A percentile compares a stretch with the other conserved stretches of the same genome.
Conservation (phyloP, 1,140 invertebrate species). For the Leucophenga varia region DNA sequence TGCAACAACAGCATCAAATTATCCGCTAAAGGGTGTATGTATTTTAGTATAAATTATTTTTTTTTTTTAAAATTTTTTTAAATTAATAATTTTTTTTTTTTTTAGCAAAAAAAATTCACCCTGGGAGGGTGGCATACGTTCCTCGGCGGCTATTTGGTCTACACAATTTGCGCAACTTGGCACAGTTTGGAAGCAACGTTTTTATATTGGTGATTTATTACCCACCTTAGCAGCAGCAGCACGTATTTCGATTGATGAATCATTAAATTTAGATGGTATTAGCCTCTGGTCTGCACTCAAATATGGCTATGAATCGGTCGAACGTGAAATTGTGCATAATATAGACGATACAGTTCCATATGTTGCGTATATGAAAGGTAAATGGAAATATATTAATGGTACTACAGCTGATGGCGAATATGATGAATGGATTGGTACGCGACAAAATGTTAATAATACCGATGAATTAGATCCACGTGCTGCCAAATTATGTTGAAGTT, state of each 20-base stretch:
- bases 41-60: slow-evolving; percentile 10
- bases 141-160: slow-evolving; percentile 78
- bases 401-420: slow-evolving; percentile 53
- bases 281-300: slow-evolving; percentile 69
- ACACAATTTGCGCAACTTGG: slow-evolving; percentile 61
- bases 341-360: slow-evolving; percentile 71
- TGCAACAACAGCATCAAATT: slow-evolving; percentile 81
- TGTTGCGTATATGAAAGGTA: slow-evolving; percentile 64
- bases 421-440: slow-evolving; percentile 59
- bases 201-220: slow-evolving; percentile 84
- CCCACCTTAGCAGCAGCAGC: slow-evolving; percentile 74
- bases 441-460: slow-evolving; percentile 10
- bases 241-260: slow-evolving; percentile 52
- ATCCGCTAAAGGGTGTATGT: slow-evolving; percentile 77
- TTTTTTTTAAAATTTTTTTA: background rate
- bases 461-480: slow-evolving; percentile 26
- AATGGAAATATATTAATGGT: slow-evolving; percentile 76
- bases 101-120: slow-evolving; percentile 72
- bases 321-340: slow-evolving; percentile 68
- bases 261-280: slow-evolving; percentile 67
- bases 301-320: slow-evolving; percentile 52
- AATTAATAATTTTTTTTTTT: background rate
- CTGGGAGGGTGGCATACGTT: slow-evolving; percentile 85
- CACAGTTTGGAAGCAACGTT: slow-evolving; percentile 72
- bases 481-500: slow-evolving; percentile 54